Percentiles rank a stretch among this genome's conserved stretches.
Evolutionary conservation across 2,797 vertebrate species (phyloP).

Genomic region (Sciurus carolinensis): DNA sequence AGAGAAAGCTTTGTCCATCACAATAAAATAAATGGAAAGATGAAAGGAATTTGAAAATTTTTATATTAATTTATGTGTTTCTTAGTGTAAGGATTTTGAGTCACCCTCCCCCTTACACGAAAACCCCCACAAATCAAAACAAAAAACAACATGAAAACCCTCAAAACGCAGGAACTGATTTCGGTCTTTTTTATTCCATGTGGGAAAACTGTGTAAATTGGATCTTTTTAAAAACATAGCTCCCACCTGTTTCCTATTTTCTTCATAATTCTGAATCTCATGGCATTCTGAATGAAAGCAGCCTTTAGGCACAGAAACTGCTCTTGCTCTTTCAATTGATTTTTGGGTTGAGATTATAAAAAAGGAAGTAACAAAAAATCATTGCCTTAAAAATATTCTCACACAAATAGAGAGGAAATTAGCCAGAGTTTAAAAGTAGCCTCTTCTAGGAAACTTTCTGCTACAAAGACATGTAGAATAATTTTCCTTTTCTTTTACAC

Average conservation of each 20-base stretch:
- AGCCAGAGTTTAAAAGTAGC: slow-evolving; percentile 64
- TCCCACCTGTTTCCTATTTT: slow-evolving; percentile 71
- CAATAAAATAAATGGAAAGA: slow-evolving; percentile 50
- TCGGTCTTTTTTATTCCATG: slow-evolving; percentile 8
- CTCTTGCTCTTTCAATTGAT: slow-evolving; percentile 75
- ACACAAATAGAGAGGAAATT: slow-evolving; percentile 69
- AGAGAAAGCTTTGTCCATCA: slow-evolving; percentile 53
- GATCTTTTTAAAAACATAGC: slow-evolving; percentile 33
- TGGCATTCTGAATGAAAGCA: slow-evolving; percentile 73
- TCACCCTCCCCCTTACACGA: too few species aligned
- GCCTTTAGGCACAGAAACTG: slow-evolving; percentile 69
- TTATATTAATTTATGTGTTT: slow-evolving; percentile 5
- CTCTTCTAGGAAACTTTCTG: slow-evolving; percentile 56
- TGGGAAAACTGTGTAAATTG: slow-evolving; percentile 58
- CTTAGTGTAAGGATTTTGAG: slow-evolving; percentile 20
- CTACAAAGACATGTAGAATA: background rate
- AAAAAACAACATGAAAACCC: background rate
- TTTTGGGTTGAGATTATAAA: slow-evolving; percentile 71
- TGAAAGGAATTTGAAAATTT: slow-evolving; percentile 35
- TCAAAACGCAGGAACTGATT: background rate
- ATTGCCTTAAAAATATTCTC: slow-evolving; percentile 71
- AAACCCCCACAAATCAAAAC: too few species aligned
- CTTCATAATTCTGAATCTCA: slow-evolving; percentile 71
- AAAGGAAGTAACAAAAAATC: slow-evolving; percentile 10
- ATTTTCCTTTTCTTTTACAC: slow-evolving; percentile 56